A percentile compares a stretch with the other conserved stretches of the same genome.
Conservation (phyloP, 2,113 vertebrate species). For the Chascanopsetta lugubris region DNA sequence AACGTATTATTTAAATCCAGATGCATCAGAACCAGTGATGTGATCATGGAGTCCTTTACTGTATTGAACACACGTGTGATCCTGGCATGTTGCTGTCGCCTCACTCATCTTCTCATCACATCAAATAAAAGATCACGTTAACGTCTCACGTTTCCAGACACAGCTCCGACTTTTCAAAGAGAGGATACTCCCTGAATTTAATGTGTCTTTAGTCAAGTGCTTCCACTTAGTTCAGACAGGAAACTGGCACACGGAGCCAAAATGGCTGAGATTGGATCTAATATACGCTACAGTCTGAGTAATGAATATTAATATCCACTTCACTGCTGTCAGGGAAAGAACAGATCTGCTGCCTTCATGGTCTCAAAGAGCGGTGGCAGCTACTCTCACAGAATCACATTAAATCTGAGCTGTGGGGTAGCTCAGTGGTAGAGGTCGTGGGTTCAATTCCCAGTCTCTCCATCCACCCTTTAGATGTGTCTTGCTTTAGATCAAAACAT, state of each 20-base stretch:
- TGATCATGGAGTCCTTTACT: background rate
- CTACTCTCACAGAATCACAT: background rate
- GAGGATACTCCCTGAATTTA: constrained; percentile 41
- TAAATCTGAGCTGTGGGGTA: background rate
- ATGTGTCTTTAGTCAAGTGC: constrained; percentile 67
- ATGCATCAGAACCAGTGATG: constrained; percentile 8
- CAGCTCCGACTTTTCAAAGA: constrained; percentile 44
- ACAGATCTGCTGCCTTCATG: constrained; percentile 40
- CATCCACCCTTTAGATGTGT: too few relatives aligned
- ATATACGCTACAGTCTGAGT: constrained; percentile 59
- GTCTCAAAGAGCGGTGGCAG: constrained; percentile 11
- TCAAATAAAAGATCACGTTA: constrained; percentile 8
- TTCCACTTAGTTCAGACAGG: constrained; percentile 68
- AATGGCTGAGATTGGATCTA: constrained; percentile 56
- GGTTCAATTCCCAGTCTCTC: too few relatives aligned
- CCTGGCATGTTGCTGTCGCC: background rate
- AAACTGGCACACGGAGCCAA: constrained; percentile 54
- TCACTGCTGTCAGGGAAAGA: constrained; percentile 51
- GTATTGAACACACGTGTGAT: constrained; percentile 5
- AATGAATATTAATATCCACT: constrained; percentile 74
- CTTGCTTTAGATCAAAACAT: too few relatives aligned
- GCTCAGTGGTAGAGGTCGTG: too few relatives aligned
- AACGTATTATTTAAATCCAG: background rate
- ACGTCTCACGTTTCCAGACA: constrained; percentile 21
- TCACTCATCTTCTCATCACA: background rate